Base-by-base conservation (phyloP, 1,140 invertebrate species). In the Tenebrio molitor region DNA sequence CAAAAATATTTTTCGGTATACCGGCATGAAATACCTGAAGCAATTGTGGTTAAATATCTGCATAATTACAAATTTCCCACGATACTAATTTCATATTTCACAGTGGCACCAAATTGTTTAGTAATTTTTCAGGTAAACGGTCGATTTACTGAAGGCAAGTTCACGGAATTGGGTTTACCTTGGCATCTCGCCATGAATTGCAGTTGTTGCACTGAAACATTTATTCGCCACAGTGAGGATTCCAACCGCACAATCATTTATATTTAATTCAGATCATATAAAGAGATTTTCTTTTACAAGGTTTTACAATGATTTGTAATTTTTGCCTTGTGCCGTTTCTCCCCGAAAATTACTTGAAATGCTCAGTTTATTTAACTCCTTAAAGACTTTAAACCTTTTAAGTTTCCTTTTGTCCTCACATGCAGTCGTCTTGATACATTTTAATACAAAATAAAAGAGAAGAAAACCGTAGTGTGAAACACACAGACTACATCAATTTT, bases 171-270 rank as follows among this genome's bases (percentile, higher is more conserved):
- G 10, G 44, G 44, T 50, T 50, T 19, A 50, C 25, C 10, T 50
- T 50, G 44, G 44, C 44, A 50, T 50, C 19, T 50, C 15, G 44
- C 44, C 44, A 50, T 50, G 44, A 50, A 50, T 50, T 50, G 44
- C 44, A 50, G 19, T 50, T 50, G 44, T 50, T 50, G 44, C 17
- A 50, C 5, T 50, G 17, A 50, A 50, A 50, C 44, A 50, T 50
- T 50, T 50, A 50, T 50, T 50, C 17, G 19, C 16, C 42, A 8
- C 44, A 21, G 3, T 50, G 44, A 50, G 19, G 44, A 1, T 50
- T 17, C 19, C 16, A 50, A 21, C 44, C 44, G 17, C 44, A 50
- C 4, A 21, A 50, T 23, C n/a, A 16, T 50, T 50, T 29, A 29
- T 29, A 29, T 50, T 50, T 50, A 15, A 50, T 17, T 50, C 19